Base-by-base conservation (phyloP, 2,797 vertebrate genomes). In the Xyrichtys novacula region DNA sequence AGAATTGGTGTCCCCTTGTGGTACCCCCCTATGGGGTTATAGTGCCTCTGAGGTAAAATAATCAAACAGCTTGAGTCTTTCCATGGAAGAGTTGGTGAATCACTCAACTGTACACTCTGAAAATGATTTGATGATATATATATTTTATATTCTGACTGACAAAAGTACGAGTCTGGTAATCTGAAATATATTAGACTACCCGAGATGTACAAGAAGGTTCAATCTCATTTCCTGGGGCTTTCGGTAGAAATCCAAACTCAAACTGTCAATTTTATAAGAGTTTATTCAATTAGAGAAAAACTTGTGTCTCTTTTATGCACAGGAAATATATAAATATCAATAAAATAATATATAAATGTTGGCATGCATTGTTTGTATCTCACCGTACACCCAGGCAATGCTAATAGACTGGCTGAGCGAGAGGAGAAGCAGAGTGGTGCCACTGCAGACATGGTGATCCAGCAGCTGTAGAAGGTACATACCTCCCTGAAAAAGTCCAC, bases 401-500 rank as follows among this genome's bases (percentile, higher is more conserved):
- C 89, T 84, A 63, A 91, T 8, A 3, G 84, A 84, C 83, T 92
- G 87, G 63, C 63, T 85, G 43, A 91, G 26, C 1, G 87, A 86
- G 36, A 92, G 83, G 48, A 92, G 44, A 11, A 92, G 77, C 29
- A 92, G 50, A 1, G 88, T 90, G 55, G 74, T 86, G 34, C 91
- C 91, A 1, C 88, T 92, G 81, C 89, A 92, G 40, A 91, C 85
- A 14, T 92, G 86, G 40, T 91, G 87, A 59, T 92, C 91, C 62
- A 91, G 46, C 39, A 92, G 76, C 74, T 91, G 89, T 11, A 92
- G 87, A 25, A 91, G 61, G 59, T 92, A 92, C 17, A 91, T 77
- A 7, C 90, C 90, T 46, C 91, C 90, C 90, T 91, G 6, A 29
- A 38, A 36, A 25, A n/a, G n/a, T n/a, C n/a, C n/a, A 42, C 17